Evolutionary conservation across 2,113 vertebrate species (phyloP).

Genomic region (Chiloscyllium plagiosum): DNA sequence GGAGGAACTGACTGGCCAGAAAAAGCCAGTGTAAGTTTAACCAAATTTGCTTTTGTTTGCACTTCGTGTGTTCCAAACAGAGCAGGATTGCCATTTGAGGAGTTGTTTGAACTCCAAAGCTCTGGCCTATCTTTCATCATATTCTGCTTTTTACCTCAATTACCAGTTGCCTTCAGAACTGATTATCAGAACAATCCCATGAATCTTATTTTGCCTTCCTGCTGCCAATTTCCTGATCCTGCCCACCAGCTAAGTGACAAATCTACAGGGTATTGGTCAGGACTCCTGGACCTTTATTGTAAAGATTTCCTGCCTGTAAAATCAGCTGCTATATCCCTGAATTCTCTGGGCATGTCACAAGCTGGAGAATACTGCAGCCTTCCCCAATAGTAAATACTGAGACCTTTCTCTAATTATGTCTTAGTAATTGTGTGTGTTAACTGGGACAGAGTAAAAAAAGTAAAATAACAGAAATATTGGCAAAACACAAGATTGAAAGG

Average conservation of each 20-base stretch:
- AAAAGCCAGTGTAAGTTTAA: neutral
- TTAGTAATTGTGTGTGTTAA: neutral
- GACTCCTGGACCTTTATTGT: neutral
- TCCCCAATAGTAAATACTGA: neutral
- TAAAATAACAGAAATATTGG: neutral
- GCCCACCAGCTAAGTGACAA: neutral
- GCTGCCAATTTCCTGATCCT: neutral
- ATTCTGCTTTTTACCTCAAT: neutral
- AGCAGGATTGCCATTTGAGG: neutral
- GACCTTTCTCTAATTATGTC: neutral
- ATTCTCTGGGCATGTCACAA: neutral
- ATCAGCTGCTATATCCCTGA: neutral
- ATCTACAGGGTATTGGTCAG: neutral
- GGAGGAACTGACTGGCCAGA: neutral
- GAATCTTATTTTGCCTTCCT: neutral
- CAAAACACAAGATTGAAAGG: neutral
- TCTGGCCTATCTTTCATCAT: neutral
- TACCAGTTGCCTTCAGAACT: neutral
- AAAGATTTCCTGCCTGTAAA: neutral
- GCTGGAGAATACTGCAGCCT: neutral
- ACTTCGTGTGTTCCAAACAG: neutral
- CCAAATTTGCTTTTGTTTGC: neutral
- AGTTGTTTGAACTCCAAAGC: neutral
- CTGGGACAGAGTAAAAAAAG: neutral
- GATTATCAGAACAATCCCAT: neutral